Conservation (phyloP, 1,140 invertebrate genomes). For the Drosophila teissieri region DNA sequence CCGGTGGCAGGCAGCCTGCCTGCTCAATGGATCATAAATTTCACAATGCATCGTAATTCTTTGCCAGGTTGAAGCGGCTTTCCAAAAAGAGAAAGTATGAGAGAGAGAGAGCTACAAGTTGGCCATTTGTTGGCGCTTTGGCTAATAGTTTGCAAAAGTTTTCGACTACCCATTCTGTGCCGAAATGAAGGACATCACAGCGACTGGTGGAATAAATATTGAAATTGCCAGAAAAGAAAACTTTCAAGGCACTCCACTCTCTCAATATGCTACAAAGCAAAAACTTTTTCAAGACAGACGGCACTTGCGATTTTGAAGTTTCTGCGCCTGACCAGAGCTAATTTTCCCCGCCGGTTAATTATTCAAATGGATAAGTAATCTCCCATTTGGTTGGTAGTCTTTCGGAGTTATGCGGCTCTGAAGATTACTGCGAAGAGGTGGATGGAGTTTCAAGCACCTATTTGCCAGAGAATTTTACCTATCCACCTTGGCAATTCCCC, state of each 20-base stretch:
- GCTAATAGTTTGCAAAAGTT: slow-evolving; percentile 76
- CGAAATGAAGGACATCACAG: slow-evolving; percentile 53
- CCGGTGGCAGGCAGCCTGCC: slow-evolving; percentile 29
- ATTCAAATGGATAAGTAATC: slow-evolving; percentile 48
- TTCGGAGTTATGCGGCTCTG: slow-evolving; percentile 7
- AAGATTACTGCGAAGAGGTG: background rate
- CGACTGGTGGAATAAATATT: slow-evolving; percentile 55
- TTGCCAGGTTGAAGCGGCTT: slow-evolving; percentile 37
- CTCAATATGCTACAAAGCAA: slow-evolving; percentile 50
- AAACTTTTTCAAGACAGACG: slow-evolving; percentile 39
- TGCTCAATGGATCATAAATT: slow-evolving; percentile 79
- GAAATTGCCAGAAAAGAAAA: slow-evolving; percentile 58
- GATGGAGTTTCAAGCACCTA: slow-evolving; percentile 27
- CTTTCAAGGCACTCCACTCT: slow-evolving; percentile 48
- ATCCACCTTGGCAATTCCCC: slow-evolving; percentile 4
- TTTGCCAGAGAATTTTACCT: background rate
- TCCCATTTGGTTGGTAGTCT: slow-evolving; percentile 4
- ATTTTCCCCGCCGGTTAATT: slow-evolving; percentile 40
- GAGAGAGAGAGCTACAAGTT: slow-evolving; percentile 60
- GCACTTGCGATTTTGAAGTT: slow-evolving; percentile 34
- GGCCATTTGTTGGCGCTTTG: slow-evolving; percentile 60
- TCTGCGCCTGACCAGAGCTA: slow-evolving; percentile 19
- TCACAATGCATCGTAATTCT: slow-evolving; percentile 71
- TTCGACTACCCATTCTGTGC: slow-evolving; percentile 25
- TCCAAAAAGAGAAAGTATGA: background rate